Evolutionary conservation across 2,888 invertebrate species (phyloP).

Genomic region (Cactoblastis cactorum): DNA sequence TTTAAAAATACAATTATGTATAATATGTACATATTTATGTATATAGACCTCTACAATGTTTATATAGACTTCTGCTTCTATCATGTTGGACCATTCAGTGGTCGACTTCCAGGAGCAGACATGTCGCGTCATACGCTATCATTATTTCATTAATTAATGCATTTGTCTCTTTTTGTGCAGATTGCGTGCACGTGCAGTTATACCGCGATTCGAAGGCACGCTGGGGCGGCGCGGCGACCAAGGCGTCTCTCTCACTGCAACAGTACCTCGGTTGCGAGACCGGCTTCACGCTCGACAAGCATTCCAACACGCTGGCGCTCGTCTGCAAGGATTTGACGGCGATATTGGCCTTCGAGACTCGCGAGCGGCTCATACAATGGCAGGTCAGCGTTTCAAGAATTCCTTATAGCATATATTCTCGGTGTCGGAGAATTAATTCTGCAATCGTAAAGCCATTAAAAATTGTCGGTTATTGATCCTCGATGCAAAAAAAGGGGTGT

Average conservation of each 20-base stretch:
- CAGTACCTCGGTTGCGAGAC: slow-evolving; percentile 91
- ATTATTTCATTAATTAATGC: background rate
- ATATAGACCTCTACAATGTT: no score
- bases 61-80: no score
- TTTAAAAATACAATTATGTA: no score
- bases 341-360: slow-evolving; percentile 91
- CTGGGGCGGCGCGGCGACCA: slow-evolving; percentile 78
- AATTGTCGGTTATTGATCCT: no score
- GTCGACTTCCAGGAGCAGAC: background rate
- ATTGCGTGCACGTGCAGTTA: slow-evolving; percentile 92
- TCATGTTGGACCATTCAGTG: no score
- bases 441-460: no score
- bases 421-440: no score
- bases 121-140: background rate
- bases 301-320: slow-evolving; percentile 93
- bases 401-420: background rate
- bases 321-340: slow-evolving; percentile 92
- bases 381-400: slow-evolving; percentile 62
- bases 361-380: slow-evolving; percentile 94
- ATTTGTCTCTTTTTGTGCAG: slow-evolving; percentile 73
- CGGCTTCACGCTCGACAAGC: slow-evolving; percentile 93
- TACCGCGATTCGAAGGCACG: slow-evolving; percentile 90
- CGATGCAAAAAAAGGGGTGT: no score
- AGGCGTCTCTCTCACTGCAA: slow-evolving; percentile 90
- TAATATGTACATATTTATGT: no score